Percentiles rank a stretch among this genome's conserved stretches.
Conservation (phyloP, 2,888 invertebrate genomes). For the Phyllotreta cruciferae region DNA sequence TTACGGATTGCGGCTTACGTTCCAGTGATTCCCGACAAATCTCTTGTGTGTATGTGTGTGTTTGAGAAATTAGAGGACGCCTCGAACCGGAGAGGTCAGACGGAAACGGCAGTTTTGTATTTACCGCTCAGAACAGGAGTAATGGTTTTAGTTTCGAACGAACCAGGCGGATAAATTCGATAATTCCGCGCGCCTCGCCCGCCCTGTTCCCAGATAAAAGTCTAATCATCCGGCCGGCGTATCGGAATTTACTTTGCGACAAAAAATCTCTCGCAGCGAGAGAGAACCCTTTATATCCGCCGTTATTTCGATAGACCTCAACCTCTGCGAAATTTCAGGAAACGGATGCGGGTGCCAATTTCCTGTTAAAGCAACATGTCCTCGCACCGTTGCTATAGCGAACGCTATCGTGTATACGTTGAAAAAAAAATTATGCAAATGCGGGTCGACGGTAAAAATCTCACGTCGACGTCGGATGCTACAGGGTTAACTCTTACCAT, state of each 20-base stretch:
- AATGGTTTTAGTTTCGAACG: not conserved
- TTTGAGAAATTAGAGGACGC: conserved; percentile 11
- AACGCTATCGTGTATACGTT: conserved; percentile 33
- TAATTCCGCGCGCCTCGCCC: not conserved
- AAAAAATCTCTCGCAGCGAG: not conserved
- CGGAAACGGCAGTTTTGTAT: too few species aligned
- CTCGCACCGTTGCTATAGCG: conserved; percentile 19
- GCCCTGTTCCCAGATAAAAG: too few species aligned
- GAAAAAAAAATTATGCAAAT: conserved; percentile 40
- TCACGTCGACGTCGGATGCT: conserved; percentile 26
- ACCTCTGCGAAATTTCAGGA: conserved; percentile 47
- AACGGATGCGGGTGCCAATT: conserved; percentile 53
- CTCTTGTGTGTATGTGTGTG: conserved; percentile 18
- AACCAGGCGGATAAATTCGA: not conserved
- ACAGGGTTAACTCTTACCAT: not conserved
- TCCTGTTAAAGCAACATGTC: conserved; percentile 51
- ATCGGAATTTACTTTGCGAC: too few species aligned
- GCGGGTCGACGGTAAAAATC: conserved; percentile 31
- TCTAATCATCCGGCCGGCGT: too few species aligned
- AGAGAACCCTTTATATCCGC: conserved; percentile 20
- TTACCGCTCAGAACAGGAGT: too few species aligned
- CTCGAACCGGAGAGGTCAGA: not conserved
- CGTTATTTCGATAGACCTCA: conserved; percentile 34
- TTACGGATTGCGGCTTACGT: conserved; percentile 24
- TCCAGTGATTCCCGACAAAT: conserved; percentile 20